Conservation (phyloP, 2,888 invertebrate species). For the Athalia cordata region DNA sequence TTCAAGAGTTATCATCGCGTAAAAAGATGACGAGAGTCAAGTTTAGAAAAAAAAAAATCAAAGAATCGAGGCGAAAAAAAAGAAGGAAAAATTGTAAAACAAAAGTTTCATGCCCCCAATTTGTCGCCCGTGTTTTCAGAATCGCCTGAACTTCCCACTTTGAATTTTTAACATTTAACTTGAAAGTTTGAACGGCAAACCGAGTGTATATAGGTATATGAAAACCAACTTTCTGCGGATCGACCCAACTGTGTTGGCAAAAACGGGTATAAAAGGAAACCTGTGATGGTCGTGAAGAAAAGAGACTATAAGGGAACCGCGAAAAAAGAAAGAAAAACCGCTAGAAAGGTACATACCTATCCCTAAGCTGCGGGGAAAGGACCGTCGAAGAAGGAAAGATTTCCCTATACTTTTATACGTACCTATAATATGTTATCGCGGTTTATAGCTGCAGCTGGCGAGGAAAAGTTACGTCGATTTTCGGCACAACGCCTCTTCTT, state of each 20-base stretch:
- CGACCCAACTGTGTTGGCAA: background rate
- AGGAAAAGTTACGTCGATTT: slow-evolving; percentile 5
- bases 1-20: too few relatives aligned
- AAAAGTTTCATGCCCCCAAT: background rate
- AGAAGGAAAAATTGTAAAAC: background rate
- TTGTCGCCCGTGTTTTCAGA: background rate
- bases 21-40: too few relatives aligned
- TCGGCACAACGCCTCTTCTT: slow-evolving; percentile 2
- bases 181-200: slow-evolving; percentile 32
- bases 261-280: background rate
- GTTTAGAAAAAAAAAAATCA: background rate
- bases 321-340: too few relatives aligned
- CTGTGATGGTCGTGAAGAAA: background rate
- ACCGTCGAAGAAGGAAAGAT: background rate
- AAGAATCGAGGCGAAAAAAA: background rate
- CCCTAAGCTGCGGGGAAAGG: background rate
- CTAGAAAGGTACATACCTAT: too few relatives aligned
- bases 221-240: slow-evolving; percentile 21
- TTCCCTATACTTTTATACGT: background rate
- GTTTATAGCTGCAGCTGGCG: too few relatives aligned
- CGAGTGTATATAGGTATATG: background rate
- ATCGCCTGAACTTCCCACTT: slow-evolving; percentile 27
- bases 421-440: too few relatives aligned
- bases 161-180: slow-evolving; percentile 41
- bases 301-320: background rate